Base-by-base conservation (phyloP, 2,888 invertebrate species). In the Mythimna lalbum region DNA sequence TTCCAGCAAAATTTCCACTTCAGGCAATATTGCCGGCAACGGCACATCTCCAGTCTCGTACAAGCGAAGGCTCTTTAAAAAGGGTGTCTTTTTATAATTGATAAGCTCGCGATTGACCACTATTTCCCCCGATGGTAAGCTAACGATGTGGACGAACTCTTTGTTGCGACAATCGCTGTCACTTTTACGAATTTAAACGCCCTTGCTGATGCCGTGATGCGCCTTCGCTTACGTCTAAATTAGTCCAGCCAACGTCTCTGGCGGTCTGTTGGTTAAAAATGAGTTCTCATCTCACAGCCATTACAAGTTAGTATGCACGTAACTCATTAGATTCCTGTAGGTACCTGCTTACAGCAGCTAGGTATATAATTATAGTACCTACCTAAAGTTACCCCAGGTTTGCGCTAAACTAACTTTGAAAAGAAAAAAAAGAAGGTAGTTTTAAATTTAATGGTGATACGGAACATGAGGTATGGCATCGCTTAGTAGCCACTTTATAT, bases 201-300 rank as follows among this genome's bases (percentile, higher is more conserved):
- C 33, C 33, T 33, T 1, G 33, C 33, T 33, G 33, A 33, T n/a
- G n/a, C n/a, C n/a, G n/a, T n/a, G n/a, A n/a, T 33, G 33, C 9
- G 9, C 9, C 9, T 33, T 33, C 33, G 33, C 33, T 2, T 9
- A 1, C 9, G 33, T 33, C 33, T 33, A 9, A 33, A 33, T 33
- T 9, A 21, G 3, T 50, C 50, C 39, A 33, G 9, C 9, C 33
- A 9, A 33, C 9, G 33, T 9, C 33, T 33, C 9, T 33, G 33
- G 9, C 31, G 4, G 23, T 33, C n/a, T 33, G 23, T 66, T 14
- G 19, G 14, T 33, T 39, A 52, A 23, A 31, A 53, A 43, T n/a
- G n/a, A 14, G 4, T 52, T 21, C 21, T 31, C 19, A 23, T 68
- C 31, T 39, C 67, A 67, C 68, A 67, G 27, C 36, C 67, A 36